Conservation (phyloP, 2,797 vertebrate genomes). For the Balearica regulorum region DNA sequence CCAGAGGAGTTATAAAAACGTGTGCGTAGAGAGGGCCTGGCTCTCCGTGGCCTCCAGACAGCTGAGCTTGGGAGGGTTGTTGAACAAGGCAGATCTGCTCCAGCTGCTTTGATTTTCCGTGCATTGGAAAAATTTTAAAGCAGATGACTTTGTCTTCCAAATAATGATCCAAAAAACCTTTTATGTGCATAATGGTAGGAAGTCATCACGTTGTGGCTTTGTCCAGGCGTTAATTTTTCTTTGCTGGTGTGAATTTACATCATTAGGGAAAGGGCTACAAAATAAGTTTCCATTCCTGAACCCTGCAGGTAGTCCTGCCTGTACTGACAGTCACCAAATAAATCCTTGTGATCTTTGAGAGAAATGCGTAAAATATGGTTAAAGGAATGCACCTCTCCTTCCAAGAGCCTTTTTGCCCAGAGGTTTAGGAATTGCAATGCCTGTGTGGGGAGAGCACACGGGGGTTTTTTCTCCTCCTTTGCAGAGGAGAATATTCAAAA, state of each 20-base stretch:
- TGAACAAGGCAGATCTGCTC: background rate
- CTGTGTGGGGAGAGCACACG: background rate
- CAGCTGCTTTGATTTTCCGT: slow-evolving; percentile 10
- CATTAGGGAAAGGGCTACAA: background rate
- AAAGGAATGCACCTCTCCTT: background rate
- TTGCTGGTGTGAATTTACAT: background rate
- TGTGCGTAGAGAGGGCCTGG: background rate
- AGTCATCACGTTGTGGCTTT: background rate
- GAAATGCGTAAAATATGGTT: background rate
- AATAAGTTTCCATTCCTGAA: background rate
- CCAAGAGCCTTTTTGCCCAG: background rate
- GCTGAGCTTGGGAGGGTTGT: background rate
- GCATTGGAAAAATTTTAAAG: background rate
- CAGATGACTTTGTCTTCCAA: background rate
- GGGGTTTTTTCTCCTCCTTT: background rate
- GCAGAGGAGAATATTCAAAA: slow-evolving; percentile 52
- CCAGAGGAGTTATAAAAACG: background rate
- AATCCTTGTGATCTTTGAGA: background rate
- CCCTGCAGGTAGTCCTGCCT: background rate
- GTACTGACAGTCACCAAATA: background rate
- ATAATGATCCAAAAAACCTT: background rate
- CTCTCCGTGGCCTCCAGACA: no score
- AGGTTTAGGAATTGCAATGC: background rate
- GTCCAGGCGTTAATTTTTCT: background rate
- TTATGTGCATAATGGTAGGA: background rate